Evolutionary conservation across 2,888 invertebrate genomes (phyloP), one percentile per base, ranked within the genome.

Genomic region (Azorinus chamasolen): DNA sequence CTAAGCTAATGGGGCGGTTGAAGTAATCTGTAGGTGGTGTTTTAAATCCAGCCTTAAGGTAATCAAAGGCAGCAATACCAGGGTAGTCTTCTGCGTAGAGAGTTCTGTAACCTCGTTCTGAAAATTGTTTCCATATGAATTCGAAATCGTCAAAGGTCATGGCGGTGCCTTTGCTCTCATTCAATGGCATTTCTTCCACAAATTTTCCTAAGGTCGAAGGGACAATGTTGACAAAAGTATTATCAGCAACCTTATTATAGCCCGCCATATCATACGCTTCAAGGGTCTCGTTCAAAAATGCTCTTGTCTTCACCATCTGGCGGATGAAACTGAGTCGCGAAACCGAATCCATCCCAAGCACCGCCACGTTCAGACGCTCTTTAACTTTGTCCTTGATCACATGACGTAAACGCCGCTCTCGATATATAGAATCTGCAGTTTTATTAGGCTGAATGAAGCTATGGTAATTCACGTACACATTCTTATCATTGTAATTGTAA

Each of bases 161-260:
- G 25, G 76, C 51, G 5, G 55, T 39, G n/a, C n/a, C n/a, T 53
- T 64, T 72, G 25, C 74, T 80, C 63, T 84, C 79, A 53, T 84
- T 78, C 79, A 83, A 84, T 4, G 85, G 84, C 57, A 86, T 77
- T 53, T 88, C 86, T 46, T 69, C 61, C 0, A 79, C 68, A 54
- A 80, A 86, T 54, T 84, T 84, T 8, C 88, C 88, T 3, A 77
- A 95, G 10, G 98, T 93, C 76, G 97, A 95, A 0, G 98, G 96
- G 8, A 96, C 95, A 75, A 98, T 92, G 92, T 98, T 98, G 10
- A 83, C 71, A 91, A 96, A 97, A 0, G 98, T 98, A 92, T 98
- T 98, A 92, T 98, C 98, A 3, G 95, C 98, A 10, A 98, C 96
- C 94, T 98, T 98, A 91, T 96, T 97, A 92, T 97, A 97, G 6